A percentile compares a stretch with the other conserved stretches of the same genome.
Conservation (phyloP, 2,888 invertebrate species). For the Stenotaenia linearis region DNA sequence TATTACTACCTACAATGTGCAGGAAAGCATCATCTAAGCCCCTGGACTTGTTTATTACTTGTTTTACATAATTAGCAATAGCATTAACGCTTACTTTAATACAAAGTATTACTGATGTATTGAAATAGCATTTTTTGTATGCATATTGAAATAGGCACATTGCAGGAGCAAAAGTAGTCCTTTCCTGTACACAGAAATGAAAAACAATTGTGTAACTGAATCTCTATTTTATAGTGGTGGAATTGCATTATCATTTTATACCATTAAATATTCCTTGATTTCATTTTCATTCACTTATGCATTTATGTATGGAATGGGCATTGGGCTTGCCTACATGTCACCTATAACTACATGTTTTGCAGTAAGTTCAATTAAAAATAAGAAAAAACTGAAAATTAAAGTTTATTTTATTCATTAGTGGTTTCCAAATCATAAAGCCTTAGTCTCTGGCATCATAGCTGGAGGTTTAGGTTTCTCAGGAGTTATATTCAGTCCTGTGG, state of each 20-base stretch:
- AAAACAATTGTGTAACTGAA: neutral
- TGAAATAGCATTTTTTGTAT: no score
- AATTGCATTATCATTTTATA: constrained; percentile 42
- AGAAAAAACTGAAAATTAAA: neutral
- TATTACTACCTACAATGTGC: no score
- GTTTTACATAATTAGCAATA: no score
- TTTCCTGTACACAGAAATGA: neutral
- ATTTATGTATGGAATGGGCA: constrained; percentile 42
- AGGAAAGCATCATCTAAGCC: no score
- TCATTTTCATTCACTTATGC: neutral
- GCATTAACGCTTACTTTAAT: no score
- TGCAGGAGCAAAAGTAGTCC: no score
- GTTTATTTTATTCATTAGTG: neutral
- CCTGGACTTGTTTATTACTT: no score
- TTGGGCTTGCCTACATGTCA: constrained; percentile 43
- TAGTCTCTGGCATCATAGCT: neutral
- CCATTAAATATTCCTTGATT: constrained; percentile 38
- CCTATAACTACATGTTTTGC: constrained; percentile 45
- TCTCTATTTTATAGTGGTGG: constrained; percentile 40
- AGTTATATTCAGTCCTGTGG: neutral
- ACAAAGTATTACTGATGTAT: no score
- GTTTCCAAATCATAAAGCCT: neutral
- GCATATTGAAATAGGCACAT: no score
- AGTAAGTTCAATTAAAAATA: no score
- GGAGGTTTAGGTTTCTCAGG: neutral